Percentiles rank a stretch among this genome's conserved stretches.
Conservation (phyloP, 2,113 vertebrate species). For the Callionymus lyra region DNA sequence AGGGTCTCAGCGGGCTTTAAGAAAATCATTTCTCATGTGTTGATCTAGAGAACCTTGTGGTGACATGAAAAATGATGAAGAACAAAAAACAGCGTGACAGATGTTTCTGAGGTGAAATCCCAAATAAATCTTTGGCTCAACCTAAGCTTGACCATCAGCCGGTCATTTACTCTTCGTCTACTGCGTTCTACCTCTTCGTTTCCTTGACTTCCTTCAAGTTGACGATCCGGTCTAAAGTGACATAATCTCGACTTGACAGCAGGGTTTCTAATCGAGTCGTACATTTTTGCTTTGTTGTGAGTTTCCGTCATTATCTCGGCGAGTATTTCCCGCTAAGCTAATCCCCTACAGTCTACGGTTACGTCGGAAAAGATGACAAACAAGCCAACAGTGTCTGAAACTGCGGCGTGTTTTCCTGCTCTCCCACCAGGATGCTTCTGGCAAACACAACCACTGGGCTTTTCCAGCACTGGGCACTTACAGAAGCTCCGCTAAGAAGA, state of each 20-base stretch:
- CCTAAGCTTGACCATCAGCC: no score
- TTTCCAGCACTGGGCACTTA: constrained; percentile 46
- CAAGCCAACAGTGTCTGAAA: constrained; percentile 41
- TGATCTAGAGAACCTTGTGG: no score
- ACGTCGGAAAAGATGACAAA: constrained; percentile 65
- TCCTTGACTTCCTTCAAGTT: no score
- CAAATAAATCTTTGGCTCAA: no score
- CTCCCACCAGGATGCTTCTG: constrained; percentile 50
- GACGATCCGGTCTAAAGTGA: constrained; percentile 20
- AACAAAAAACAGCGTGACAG: no score
- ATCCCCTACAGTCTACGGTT: constrained; percentile 53
- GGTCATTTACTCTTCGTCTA: no score
- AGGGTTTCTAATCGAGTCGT: constrained; percentile 42
- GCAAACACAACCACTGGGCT: constrained; percentile 35
- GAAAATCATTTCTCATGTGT: no score
- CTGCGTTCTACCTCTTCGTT: no score
- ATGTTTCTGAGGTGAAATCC: no score
- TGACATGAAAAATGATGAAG: no score
- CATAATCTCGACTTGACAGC: constrained; percentile 28
- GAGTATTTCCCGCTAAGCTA: constrained; percentile 57
- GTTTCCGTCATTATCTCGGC: constrained; percentile 55
- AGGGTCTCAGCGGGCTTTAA: no score
- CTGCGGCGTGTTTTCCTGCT: constrained; percentile 57
- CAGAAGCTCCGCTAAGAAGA: constrained; percentile 11
- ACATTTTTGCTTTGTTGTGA: constrained; percentile 40